Percentiles rank a stretch among this genome's conserved stretches.
These are phyloP conservation scores for Scomber japonicus DNA, from an alignment of 2,113 vertebrate genomes.

Conservation along the genomic window DNA sequence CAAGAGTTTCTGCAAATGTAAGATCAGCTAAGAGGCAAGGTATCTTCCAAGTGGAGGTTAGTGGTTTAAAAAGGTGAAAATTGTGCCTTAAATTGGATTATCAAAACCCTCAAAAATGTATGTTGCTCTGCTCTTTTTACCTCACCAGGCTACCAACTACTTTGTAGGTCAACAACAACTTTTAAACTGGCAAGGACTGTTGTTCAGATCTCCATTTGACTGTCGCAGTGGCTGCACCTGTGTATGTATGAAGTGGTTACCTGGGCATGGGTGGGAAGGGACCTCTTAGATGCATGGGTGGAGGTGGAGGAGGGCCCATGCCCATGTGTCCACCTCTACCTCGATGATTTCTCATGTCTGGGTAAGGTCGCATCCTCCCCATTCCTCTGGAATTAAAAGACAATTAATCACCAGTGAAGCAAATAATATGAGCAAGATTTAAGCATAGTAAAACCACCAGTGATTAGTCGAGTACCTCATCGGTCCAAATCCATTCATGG, in stretches of 20 bases:
- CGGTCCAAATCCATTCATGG: constrained; percentile 81
- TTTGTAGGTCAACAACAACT: too few species aligned
- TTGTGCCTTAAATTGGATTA: too few species aligned
- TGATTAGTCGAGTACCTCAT: constrained; percentile 76
- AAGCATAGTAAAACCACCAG: background rate
- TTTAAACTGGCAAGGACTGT: too few species aligned
- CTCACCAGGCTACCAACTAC: too few species aligned
- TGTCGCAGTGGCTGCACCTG: background rate
- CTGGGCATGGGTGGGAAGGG: constrained; percentile 81
- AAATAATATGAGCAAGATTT: too few species aligned
- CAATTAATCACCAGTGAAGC: background rate
- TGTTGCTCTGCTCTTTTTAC: too few species aligned
- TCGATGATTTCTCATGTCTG: constrained; percentile 76
- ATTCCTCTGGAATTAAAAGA: constrained; percentile 70
- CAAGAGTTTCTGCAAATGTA: background rate
- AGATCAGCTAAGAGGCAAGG: background rate
- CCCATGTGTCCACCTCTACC: constrained; percentile 71
- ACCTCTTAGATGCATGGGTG: constrained; percentile 78
- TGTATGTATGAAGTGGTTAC: constrained; percentile 43
- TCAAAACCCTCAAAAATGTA: too few species aligned
- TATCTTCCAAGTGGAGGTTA: background rate
- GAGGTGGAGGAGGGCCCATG: constrained; percentile 77
- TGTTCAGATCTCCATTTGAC: too few species aligned
- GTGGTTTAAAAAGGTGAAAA: background rate
- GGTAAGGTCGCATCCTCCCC: constrained; percentile 83